Evolutionary conservation across 2,797 vertebrate genomes (phyloP).

Genomic region (Alcedo quadribrachys): DNA sequence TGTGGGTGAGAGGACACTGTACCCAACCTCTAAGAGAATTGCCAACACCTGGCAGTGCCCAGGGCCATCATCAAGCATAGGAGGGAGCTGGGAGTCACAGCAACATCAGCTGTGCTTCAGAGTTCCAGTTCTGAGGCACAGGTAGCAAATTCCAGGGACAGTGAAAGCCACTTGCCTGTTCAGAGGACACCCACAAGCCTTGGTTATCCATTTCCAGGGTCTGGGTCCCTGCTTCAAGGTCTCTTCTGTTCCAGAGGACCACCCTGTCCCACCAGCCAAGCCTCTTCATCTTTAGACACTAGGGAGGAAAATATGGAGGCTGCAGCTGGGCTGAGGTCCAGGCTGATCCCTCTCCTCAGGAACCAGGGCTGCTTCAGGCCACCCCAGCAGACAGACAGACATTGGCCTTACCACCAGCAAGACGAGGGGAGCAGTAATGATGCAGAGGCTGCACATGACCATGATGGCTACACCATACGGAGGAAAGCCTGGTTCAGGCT

Average conservation of each 20-base stretch:
- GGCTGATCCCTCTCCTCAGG: rapidly evolving
- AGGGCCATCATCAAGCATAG: not conserved
- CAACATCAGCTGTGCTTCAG: not conserved
- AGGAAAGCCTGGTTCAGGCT: not conserved
- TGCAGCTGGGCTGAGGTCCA: not conserved
- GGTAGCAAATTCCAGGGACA: not conserved
- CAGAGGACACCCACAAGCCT: not conserved
- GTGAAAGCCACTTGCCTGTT: constrained; percentile 10
- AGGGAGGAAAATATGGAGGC: not conserved
- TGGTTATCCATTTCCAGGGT: constrained; percentile 55
- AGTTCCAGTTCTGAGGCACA: not conserved
- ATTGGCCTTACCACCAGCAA: constrained; percentile 42
- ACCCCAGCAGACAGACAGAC: not conserved
- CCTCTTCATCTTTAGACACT: constrained; percentile 19
- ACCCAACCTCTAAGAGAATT: not conserved
- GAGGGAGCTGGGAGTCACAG: not conserved
- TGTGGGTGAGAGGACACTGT: not conserved
- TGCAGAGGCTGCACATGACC: constrained; percentile 23
- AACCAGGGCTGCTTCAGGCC: not conserved
- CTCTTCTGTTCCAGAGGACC: not conserved
- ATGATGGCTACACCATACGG: constrained; percentile 41
- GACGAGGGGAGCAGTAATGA: not conserved
- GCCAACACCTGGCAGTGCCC: not conserved
- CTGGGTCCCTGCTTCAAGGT: constrained; percentile 1
- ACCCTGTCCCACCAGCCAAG: not conserved